These are phyloP conservation scores for Pangasius mekongensis DNA, from an alignment of 2,797 vertebrate species.

Conservation along the genomic window DNA sequence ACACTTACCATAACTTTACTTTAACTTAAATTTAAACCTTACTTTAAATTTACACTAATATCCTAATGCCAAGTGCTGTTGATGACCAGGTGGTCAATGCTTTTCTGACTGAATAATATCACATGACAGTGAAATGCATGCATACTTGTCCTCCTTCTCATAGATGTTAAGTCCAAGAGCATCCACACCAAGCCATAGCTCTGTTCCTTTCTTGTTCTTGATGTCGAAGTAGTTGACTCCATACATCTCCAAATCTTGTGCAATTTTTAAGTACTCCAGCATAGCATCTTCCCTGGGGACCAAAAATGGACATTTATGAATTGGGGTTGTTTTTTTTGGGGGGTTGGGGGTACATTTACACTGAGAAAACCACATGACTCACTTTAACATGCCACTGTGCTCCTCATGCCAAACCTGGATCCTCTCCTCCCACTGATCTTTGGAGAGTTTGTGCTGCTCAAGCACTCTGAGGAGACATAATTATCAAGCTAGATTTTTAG, in stretches of 20 bases:
- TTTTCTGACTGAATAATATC: not conserved
- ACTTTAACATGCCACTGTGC: constrained; percentile 91
- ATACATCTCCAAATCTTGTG: constrained; percentile 98
- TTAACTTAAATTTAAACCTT: too few species aligned
- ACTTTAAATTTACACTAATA: constrained; percentile 23
- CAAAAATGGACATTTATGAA: constrained; percentile 1
- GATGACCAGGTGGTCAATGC: constrained; percentile 20
- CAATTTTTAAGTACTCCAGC: constrained; percentile 95
- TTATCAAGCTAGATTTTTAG: constrained; percentile 15
- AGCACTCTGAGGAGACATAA: constrained; percentile 80
- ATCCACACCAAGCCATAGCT: constrained; percentile 94
- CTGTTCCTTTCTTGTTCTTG: constrained; percentile 96
- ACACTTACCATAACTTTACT: constrained; percentile 51
- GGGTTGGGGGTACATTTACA: not conserved
- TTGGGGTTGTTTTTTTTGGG: not conserved
- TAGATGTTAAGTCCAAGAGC: constrained; percentile 96
- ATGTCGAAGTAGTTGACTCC: constrained; percentile 97
- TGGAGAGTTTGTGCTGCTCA: constrained; percentile 94
- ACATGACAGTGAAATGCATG: constrained; percentile 46
- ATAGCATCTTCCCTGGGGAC: constrained; percentile 86
- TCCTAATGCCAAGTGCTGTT: not conserved
- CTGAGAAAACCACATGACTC: constrained; percentile 59
- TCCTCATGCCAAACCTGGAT: constrained; percentile 95
- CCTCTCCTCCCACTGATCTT: constrained; percentile 94
- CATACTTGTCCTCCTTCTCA: constrained; percentile 89